Base-by-base conservation (phyloP, 1,140 invertebrate genomes). In the Brachionus manjavacas region DNA sequence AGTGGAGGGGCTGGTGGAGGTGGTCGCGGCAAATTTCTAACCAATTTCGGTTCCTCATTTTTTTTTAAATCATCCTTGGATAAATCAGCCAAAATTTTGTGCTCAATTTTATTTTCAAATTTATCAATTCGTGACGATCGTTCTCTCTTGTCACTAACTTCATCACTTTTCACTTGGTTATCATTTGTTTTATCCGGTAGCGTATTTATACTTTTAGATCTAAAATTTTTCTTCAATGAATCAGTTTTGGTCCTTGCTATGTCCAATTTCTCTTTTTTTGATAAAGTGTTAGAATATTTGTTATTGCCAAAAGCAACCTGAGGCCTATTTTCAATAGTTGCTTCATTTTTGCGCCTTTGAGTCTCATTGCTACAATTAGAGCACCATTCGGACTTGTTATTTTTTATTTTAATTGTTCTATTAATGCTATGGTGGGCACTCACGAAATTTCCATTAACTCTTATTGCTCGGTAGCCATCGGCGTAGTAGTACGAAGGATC, bases 1-100 rank as follows among this genome's bases (percentile, higher is more conserved):
- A 55, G 79, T n/a, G 79, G 35, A 41, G 79, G 78, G 14, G 78
- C 46, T n/a, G 78, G 78, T 16, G 52, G 78, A 20, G 46, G 49
- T 80, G n/a, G 78, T 9, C 11, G 49, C 14, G n/a, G 55, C 68
- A 41, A 16, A 8, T 14, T 28, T 23, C 8, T 43, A 1, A 20
- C 16, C 4, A 25, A 16, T 1, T 0, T n/a, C 12, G 23, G 20
- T 20, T 12, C 60, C 4, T 35, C 2, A 43, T 64, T 39, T 81
- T 3, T 9, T 23, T 76, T 23, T 49, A 14, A n/a, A 14, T 70
- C 20, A 23, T 35, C 31, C 7, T 35, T 35, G 31, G 31, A 35
- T 6, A 6, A 6, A 12, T 25, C 11, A 12, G 12, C n/a, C 31
- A 16, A 4, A 11, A 20, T 4, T 76, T 76, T 49, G 16, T 49